These are phyloP conservation scores for Spongilla lacustris DNA, from an alignment of 37 sponge, comb jelly and placozoan species.

Conservation along the genomic window DNA sequence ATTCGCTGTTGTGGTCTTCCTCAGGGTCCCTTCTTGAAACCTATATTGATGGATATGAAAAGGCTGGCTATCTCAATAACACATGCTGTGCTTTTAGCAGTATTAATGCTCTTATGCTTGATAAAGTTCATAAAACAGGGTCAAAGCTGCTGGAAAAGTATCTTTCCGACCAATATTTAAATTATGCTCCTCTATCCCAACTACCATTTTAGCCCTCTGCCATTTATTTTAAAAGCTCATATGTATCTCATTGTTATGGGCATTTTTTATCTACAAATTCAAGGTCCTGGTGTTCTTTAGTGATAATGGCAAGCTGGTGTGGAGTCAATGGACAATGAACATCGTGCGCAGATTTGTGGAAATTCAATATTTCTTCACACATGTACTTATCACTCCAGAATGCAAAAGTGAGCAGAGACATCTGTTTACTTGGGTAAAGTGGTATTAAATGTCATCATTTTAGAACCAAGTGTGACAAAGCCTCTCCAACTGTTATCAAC, in stretches of 20 bases:
- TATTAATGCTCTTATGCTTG: constrained; percentile 2
- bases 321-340: not conserved
- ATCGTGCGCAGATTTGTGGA: too few species aligned
- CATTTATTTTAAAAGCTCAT: not conserved
- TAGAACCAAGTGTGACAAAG: not conserved
- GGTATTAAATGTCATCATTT: not conserved
- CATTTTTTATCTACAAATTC: too few species aligned
- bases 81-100: not conserved
- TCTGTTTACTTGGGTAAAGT: not conserved
- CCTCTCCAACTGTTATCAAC: not conserved
- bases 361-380: too few species aligned
- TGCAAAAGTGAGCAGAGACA: not conserved
- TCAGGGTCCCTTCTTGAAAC: not conserved
- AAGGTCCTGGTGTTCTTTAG: not conserved
- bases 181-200: too few species aligned
- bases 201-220: too few species aligned
- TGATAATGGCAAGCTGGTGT: not conserved
- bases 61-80: not conserved
- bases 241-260: not conserved
- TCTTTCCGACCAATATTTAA: too few species aligned
- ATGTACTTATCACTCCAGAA: not conserved
- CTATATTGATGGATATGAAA: not conserved
- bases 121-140: too few species aligned
- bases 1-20: not conserved
- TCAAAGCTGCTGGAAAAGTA: too few species aligned